These are phyloP conservation scores for Apis dorsata DNA, from an alignment of 1,140 invertebrate genomes.

Conservation along the genomic window DNA sequence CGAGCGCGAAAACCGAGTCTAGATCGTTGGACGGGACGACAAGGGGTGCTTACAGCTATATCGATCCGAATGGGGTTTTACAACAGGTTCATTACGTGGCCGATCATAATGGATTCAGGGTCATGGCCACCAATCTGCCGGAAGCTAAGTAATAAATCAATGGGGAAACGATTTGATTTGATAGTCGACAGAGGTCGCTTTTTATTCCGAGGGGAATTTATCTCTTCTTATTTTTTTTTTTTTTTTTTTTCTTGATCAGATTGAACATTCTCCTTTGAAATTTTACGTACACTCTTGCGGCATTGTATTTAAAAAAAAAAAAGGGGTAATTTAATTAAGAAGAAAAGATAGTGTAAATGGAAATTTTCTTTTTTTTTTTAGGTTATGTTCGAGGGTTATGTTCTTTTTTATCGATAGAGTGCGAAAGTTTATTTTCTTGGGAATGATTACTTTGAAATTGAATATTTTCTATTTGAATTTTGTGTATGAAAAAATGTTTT, in stretches of 20 bases:
- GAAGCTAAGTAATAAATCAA: conserved; percentile 67
- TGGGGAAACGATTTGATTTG: not conserved
- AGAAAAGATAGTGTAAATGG: no score
- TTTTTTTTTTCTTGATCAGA: not conserved
- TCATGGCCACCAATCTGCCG: conserved; percentile 84
- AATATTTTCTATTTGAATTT: no score
- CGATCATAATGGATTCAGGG: conserved; percentile 85
- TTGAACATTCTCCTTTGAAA: no score
- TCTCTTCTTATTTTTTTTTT: not conserved
- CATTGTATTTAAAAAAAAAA: no score
- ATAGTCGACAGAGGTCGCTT: not conserved
- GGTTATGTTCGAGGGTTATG: no score
- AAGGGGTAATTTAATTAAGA: no score
- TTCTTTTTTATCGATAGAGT: no score
- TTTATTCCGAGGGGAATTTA: not conserved
- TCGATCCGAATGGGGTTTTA: conserved; percentile 85
- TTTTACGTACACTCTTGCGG: no score
- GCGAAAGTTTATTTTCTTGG: no score
- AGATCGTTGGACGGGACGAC: conserved; percentile 84
- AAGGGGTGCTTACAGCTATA: conserved; percentile 85
- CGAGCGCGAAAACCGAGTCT: conserved; percentile 84
- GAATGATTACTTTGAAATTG: no score
- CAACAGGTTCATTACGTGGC: conserved; percentile 85
- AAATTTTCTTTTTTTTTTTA: no score
- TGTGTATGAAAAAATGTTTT: no score